Percentiles rank a stretch among this genome's conserved stretches.
Evolutionary conservation across 2,888 invertebrate genomes (phyloP).

Genomic region (Drosophila stalkeri): DNA sequence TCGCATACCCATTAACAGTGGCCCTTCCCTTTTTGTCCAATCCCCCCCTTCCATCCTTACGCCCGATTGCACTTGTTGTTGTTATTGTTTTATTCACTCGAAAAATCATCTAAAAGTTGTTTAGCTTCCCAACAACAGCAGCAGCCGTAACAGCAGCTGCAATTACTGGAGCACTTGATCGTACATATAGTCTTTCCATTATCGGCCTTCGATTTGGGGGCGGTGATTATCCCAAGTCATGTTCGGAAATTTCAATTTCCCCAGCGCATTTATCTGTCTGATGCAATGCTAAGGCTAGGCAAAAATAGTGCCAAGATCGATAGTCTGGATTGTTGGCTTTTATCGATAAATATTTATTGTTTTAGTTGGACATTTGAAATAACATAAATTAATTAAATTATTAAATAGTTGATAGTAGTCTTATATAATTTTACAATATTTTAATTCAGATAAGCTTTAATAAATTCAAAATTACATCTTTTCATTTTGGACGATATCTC

Average conservation of each 20-base stretch:
- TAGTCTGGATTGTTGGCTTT: neutral
- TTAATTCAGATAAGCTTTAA: too few species aligned
- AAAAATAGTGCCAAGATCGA: neutral
- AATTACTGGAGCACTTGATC: slow-evolving; percentile 54
- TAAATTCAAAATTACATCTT: too few species aligned
- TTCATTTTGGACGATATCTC: too few species aligned
- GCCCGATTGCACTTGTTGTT: slow-evolving; percentile 14
- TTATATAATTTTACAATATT: too few species aligned
- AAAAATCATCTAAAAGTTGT: slow-evolving; percentile 62
- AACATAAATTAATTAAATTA: too few species aligned
- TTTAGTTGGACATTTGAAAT: too few species aligned
- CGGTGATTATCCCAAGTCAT: slow-evolving; percentile 44
- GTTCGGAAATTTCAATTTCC: slow-evolving; percentile 67
- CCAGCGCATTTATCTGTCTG: slow-evolving; percentile 25
- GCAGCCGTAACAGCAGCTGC: slow-evolving; percentile 36
- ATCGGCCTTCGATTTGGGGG: slow-evolving; percentile 36
- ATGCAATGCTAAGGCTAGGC: neutral
- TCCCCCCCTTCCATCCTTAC: too few species aligned
- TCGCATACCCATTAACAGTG: slow-evolving; percentile 49
- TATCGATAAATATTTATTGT: neutral
- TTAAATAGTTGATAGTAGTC: too few species aligned
- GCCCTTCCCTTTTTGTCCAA: slow-evolving; percentile 1
- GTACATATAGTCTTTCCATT: slow-evolving; percentile 22
- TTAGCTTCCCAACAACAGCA: slow-evolving; percentile 35
- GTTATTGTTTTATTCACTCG: slow-evolving; percentile 36